phyloP scores from a whole-genome alignment of 2,888 invertebrate species.

The Thymelicus lineola region DNA sequence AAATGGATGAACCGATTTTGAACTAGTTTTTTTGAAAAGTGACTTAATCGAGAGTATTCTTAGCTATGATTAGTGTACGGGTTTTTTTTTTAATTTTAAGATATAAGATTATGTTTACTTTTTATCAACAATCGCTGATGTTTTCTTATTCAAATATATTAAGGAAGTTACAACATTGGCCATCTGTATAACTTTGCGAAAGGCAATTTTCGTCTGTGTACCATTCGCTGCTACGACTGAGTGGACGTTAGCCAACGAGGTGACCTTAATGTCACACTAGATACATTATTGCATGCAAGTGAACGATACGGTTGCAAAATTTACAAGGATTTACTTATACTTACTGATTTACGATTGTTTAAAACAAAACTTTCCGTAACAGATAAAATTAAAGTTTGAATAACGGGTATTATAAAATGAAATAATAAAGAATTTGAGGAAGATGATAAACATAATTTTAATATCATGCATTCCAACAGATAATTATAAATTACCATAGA shows the following conservation, averaged over 20 bases:
- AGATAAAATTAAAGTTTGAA: too few species aligned
- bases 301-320: constrained; percentile 36
- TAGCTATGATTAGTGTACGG: too few species aligned
- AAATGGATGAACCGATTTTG: too few species aligned
- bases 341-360: background rate
- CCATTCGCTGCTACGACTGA: constrained; percentile 52
- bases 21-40: too few species aligned
- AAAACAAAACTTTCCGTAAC: too few species aligned
- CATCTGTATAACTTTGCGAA: constrained; percentile 32
- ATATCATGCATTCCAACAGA: background rate
- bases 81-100: too few species aligned
- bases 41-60: too few species aligned
- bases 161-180: constrained; percentile 19
- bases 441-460: background rate
- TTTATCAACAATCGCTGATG: background rate
- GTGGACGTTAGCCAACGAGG: constrained; percentile 59
- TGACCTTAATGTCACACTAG: constrained; percentile 57
- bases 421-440: too few species aligned
- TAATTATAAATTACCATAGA: constrained; percentile 15
- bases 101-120: too few species aligned
- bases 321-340: constrained; percentile 30
- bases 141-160: background rate
- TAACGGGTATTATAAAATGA: too few species aligned
- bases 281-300: constrained; percentile 29
- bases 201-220: constrained; percentile 56